These are phyloP conservation scores for Chymomyza amoena DNA, from an alignment of 2,888 invertebrate species.

Conservation along the genomic window DNA sequence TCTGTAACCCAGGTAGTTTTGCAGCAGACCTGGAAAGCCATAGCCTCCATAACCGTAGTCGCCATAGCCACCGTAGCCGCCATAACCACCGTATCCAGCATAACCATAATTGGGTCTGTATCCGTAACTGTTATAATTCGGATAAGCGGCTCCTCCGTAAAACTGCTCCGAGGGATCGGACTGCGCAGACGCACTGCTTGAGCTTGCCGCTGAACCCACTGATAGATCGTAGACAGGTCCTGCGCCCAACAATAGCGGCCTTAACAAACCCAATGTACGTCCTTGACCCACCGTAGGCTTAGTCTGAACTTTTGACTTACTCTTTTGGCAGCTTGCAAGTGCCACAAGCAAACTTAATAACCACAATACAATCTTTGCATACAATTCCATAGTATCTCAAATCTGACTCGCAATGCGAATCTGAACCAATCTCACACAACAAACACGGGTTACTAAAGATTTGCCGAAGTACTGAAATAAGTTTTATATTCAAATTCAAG, in stretches of 20 bases:
- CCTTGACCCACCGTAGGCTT: conserved; percentile 34
- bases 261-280: conserved; percentile 54
- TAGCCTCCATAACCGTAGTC: conserved; percentile 11
- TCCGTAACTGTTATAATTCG: conserved; percentile 25
- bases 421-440: conserved; percentile 19
- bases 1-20: conserved; percentile 38
- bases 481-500: conserved; percentile 49
- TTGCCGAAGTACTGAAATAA: conserved; percentile 24
- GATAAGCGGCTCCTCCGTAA: conserved; percentile 41
- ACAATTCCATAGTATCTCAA: conserved; percentile 11
- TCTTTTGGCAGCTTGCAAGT: conserved; percentile 31
- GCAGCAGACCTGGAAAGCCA: conserved; percentile 41
- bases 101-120: conserved; percentile 45
- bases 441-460: conserved; percentile 43
- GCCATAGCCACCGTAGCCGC: not conserved
- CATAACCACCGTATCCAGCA: conserved; percentile 15
- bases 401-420: not conserved
- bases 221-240: conserved; percentile 42
- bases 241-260: conserved; percentile 47
- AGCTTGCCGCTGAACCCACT: conserved; percentile 11
- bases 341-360: conserved; percentile 35
- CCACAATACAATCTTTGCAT: conserved; percentile 27
- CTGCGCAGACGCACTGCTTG: conserved; percentile 29
- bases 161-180: conserved; percentile 37
- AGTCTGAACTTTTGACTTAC: not conserved